These are phyloP conservation scores for Orcinus orca DNA, from an alignment of 2,113 vertebrate species.

Conservation along the genomic window DNA sequence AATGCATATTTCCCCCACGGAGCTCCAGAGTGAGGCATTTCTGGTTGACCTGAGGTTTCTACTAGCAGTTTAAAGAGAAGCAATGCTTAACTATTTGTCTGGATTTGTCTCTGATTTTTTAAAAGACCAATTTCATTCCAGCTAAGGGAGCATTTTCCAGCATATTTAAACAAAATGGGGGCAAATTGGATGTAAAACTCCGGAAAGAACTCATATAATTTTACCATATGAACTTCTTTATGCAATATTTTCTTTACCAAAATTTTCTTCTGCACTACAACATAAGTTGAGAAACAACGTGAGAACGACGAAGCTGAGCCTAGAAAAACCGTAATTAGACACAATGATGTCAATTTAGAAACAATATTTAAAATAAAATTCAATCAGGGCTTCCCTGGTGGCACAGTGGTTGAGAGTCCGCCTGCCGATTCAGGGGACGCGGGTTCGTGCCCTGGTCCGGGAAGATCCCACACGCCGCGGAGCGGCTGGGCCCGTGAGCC, in stretches of 20 bases:
- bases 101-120: slow-evolving; percentile 16
- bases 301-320: not conserved
- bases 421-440: too few species aligned
- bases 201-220: not conserved
- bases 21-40: not conserved
- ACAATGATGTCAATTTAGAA: not conserved
- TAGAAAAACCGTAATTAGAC: not conserved
- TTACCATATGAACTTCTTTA: not conserved
- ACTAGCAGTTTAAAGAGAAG: not conserved
- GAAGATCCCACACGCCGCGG: too few species aligned
- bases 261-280: not conserved
- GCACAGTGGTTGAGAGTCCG: too few species aligned
- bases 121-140: slow-evolving; percentile 6
- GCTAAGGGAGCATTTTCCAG: not conserved
- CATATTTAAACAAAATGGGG: not conserved
- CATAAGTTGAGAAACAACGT: not conserved
- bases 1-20: accelerated
- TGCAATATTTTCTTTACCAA: slow-evolving; percentile 19
- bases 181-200: not conserved
- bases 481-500: too few species aligned
- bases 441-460: too few species aligned
- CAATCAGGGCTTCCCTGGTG: not conserved
- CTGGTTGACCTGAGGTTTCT: not conserved
- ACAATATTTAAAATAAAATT: not conserved
- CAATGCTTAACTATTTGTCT: not conserved